A percentile compares a stretch with the other conserved stretches of the same genome.
These are phyloP conservation scores for Lasioglossum vierecki DNA, from an alignment of 2,888 invertebrate species.

Conservation along the genomic window DNA sequence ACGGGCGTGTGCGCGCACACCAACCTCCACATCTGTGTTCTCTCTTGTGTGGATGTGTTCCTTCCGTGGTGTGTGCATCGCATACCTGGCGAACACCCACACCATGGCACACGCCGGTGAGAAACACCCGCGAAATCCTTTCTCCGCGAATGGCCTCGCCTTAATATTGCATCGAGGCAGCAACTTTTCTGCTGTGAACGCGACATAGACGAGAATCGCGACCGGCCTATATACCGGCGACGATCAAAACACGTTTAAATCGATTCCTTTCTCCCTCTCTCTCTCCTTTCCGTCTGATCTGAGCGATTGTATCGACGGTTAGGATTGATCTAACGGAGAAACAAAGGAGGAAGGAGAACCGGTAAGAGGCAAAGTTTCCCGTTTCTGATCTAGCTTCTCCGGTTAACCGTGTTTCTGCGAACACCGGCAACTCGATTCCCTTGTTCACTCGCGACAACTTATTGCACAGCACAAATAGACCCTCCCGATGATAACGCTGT, in stretches of 20 bases:
- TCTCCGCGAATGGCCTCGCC: slow-evolving; percentile 68
- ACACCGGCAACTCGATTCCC: slow-evolving; percentile 33
- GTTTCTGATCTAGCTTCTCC: slow-evolving; percentile 46
- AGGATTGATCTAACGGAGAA: slow-evolving; percentile 18
- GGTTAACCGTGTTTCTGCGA: slow-evolving; percentile 45
- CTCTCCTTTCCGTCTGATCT: neutral
- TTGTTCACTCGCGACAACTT: slow-evolving; percentile 9
- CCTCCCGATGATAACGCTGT: slow-evolving; percentile 18
- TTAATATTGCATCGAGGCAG: slow-evolving; percentile 61
- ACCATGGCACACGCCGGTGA: slow-evolving; percentile 54
- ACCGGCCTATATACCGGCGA: slow-evolving; percentile 38
- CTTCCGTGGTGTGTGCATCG: slow-evolving; percentile 7
- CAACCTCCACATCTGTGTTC: neutral
- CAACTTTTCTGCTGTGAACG: slow-evolving; percentile 62
- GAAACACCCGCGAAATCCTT: slow-evolving; percentile 67
- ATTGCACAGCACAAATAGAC: neutral
- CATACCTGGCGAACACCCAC: slow-evolving; percentile 42
- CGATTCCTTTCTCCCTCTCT: slow-evolving; percentile 20
- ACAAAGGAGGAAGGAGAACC: slow-evolving; percentile 21
- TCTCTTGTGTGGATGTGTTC: neutral
- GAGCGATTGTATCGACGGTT: slow-evolving; percentile 36
- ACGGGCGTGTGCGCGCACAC: neutral
- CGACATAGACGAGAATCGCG: slow-evolving; percentile 9
- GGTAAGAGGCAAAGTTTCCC: slow-evolving; percentile 37
- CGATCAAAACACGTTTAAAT: slow-evolving; percentile 54